Conservation (phyloP, 2,888 invertebrate genomes). For the Mythimna ferrago region DNA sequence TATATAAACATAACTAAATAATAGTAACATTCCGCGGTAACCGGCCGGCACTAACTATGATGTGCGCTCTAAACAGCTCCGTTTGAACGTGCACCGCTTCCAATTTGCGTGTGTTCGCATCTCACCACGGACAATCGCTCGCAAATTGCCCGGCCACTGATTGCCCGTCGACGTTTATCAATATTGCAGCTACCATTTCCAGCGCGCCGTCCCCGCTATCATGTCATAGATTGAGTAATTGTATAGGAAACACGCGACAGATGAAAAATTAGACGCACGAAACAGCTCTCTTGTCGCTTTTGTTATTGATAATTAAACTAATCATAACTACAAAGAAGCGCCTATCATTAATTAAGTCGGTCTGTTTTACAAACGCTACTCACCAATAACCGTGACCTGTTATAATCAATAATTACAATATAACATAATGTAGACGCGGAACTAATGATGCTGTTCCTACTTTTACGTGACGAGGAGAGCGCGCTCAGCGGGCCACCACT, state of each 20-base stretch:
- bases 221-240: conserved; percentile 71
- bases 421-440: conserved; percentile 84
- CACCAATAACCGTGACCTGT: conserved; percentile 84
- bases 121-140: conserved; percentile 88
- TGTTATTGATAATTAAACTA: conserved; percentile 80
- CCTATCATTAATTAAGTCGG: conserved; percentile 82
- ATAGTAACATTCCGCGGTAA: conserved; percentile 53
- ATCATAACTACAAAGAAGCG: conserved; percentile 72
- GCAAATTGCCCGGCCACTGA: conserved; percentile 87
- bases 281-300: conserved; percentile 73
- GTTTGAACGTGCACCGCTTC: conserved; percentile 79
- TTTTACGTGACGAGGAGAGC: conserved; percentile 75
- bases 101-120: conserved; percentile 85
- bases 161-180: conserved; percentile 88
- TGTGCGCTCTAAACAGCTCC: conserved; percentile 76
- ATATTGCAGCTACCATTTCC: conserved; percentile 82
- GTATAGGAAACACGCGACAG: conserved; percentile 65
- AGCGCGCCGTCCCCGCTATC: conserved; percentile 63
- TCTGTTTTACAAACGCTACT: conserved; percentile 79
- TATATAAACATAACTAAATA: conserved; percentile 56
- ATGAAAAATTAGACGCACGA: conserved; percentile 75
- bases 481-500: conserved; percentile 80
- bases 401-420: conserved; percentile 89
- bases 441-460: conserved; percentile 83
- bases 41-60: conserved; percentile 57